A percentile compares a stretch with the other conserved stretches of the same genome.
Evolutionary conservation across 1,140 invertebrate genomes (phyloP).

Genomic region (Drosophila biarmipes): DNA sequence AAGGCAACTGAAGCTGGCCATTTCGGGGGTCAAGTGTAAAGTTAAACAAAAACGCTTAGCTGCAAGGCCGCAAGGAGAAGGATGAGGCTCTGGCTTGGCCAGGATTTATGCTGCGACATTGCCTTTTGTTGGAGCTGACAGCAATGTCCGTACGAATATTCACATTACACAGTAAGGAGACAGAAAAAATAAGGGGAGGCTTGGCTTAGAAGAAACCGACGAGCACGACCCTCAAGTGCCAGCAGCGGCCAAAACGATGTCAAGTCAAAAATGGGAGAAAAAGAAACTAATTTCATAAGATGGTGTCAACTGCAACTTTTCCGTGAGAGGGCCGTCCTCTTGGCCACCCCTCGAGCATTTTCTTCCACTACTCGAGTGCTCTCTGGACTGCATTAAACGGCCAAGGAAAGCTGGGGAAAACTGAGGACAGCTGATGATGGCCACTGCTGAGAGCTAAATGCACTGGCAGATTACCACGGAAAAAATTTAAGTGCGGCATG

Average conservation of each 20-base stretch:
- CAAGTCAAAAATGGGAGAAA: conserved; percentile 55
- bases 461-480: conserved; percentile 39
- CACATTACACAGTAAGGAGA: conserved; percentile 51
- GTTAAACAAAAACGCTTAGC: conserved; percentile 71
- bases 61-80: neutral
- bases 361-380: conserved; percentile 31
- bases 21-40: conserved; percentile 66
- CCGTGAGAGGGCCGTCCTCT: conserved; percentile 5
- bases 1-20: conserved; percentile 37
- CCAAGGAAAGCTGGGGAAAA: conserved; percentile 20
- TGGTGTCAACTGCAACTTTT: conserved; percentile 69
- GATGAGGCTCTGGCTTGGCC: conserved; percentile 13
- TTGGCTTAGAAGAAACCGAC: neutral
- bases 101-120: conserved; percentile 52
- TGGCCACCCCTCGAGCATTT: conserved; percentile 19
- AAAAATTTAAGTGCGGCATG: conserved; percentile 32
- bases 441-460: conserved; percentile 44
- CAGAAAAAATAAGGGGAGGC: neutral
- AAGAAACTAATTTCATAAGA: conserved; percentile 63
- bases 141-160: conserved; percentile 52
- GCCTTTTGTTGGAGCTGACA: conserved; percentile 50
- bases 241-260: conserved; percentile 54
- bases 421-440: conserved; percentile 18
- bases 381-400: conserved; percentile 56
- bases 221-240: conserved; percentile 33